Evolutionary conservation across 2,797 vertebrate species (phyloP).

Genomic region (Myotis daubentonii): DNA sequence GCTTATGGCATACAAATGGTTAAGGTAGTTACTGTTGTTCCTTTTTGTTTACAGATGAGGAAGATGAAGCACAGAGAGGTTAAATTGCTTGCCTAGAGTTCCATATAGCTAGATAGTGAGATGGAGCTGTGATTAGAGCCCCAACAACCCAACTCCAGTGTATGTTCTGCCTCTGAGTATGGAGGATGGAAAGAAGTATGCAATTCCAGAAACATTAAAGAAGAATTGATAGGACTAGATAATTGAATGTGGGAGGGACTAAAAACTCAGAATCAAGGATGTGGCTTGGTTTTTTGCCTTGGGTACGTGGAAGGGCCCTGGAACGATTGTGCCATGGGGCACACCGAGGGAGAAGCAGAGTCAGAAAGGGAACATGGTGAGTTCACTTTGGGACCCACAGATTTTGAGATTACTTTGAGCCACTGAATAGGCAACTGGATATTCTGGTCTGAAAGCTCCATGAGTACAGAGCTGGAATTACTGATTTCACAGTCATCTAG

Average conservation of each 20-base stretch:
- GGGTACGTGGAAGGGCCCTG: background rate
- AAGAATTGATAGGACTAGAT: background rate
- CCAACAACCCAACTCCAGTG: background rate
- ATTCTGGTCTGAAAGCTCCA: background rate
- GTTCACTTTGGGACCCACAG: background rate
- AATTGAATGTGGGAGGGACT: background rate
- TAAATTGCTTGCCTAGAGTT: background rate
- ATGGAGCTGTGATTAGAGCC: background rate
- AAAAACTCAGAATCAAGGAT: background rate
- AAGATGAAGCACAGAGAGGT: background rate
- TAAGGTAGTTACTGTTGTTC: background rate
- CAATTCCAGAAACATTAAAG: background rate
- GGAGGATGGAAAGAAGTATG: background rate
- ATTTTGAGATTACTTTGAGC: slow-evolving; percentile 9
- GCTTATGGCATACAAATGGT: too few species aligned
- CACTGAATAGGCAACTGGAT: background rate
- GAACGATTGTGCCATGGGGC: background rate
- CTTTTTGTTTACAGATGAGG: background rate
- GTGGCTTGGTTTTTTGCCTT: background rate
- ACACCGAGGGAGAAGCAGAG: background rate
- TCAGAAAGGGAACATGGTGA: background rate
- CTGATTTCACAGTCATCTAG: background rate
- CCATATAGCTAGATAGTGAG: background rate
- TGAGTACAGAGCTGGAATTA: background rate
- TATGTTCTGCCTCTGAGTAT: background rate